Base-by-base conservation (phyloP, 2,113 vertebrate genomes). In the Corythaeola cristata region DNA sequence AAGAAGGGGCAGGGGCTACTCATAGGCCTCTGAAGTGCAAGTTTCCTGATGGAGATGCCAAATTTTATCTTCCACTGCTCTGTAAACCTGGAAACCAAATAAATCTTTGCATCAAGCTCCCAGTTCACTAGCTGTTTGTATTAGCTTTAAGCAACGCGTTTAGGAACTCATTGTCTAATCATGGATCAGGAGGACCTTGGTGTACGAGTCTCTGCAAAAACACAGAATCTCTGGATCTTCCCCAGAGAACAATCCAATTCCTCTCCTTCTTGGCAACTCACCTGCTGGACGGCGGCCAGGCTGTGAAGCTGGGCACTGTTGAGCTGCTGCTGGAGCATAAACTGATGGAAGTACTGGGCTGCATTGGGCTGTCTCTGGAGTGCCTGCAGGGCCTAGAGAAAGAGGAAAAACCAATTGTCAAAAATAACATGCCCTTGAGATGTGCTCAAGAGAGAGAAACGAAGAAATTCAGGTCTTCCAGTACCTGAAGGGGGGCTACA, bases 271-370 rank as follows among this genome's bases (percentile, higher is more conserved):
- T 69, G 82, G 96, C 78, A 88, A 97, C 96, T 98, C 97, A 99
- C 99, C 99, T 99, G 99, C 98, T 99, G 99, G 88, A 99, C 99
- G 12, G 99, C 99, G n/a, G 99, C 99, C 96, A 99, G 95, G 94
- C 99, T 99, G 72, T 99, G 99, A 64, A 99, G 98, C 93, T 99
- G 99, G 64, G 99, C 99, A 83, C 97, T 99, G 89, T 98, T 99
- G 96, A 99, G 99, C 96, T 99, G 99, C 97, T 99, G 99, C 93
- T 99, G 99, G 73, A 99, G 98, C 99, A 99, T 99, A 88, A 99
- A 99, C 96, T 99, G 99, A 96, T 99, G 99, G 88, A 99, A 99
- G 95, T 99, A 99, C 95, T 99, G 99, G 71, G 99, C 99, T 39
- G 99, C 99, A 91, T 99, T 99, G 45, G 99, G 99, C 96, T 99